These are phyloP conservation scores for Sarcophaga variegata DNA, from an alignment of 2,888 invertebrate genomes.

Conservation along the genomic window DNA sequence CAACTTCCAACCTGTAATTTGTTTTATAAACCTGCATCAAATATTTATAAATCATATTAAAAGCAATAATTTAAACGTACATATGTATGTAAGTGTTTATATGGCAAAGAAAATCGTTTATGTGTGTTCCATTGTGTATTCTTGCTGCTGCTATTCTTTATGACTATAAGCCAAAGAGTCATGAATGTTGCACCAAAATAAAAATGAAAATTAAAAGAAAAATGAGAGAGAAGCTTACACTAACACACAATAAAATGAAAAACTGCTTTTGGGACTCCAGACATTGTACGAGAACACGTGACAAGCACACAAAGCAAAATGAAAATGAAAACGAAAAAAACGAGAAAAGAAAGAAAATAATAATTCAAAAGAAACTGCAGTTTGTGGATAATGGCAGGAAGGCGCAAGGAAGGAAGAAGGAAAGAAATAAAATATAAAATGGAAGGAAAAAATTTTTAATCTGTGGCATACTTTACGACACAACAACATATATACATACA, in stretches of 20 bases:
- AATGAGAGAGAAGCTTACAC: neutral
- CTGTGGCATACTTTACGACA: slow-evolving; percentile 37
- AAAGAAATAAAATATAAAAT: slow-evolving; percentile 6
- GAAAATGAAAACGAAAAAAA: neutral
- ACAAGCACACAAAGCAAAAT: neutral
- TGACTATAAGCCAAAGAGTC: slow-evolving; percentile 23
- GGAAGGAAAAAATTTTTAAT: slow-evolving; percentile 34
- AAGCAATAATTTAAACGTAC: neutral
- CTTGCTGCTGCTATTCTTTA: slow-evolving; percentile 6
- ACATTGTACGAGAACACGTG: slow-evolving; percentile 27
- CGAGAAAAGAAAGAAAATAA: slow-evolving; percentile 2
- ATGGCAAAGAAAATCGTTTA: neutral
- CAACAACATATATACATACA: neutral
- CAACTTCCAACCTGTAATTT: too few species aligned
- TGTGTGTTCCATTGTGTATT: neutral
- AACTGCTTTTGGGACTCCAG: slow-evolving; percentile 34
- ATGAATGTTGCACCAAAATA: slow-evolving; percentile 15
- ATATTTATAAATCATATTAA: slow-evolving; percentile 20
- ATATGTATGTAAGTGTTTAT: neutral
- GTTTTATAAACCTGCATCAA: neutral
- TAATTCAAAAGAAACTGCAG: neutral
- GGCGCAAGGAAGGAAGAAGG: neutral
- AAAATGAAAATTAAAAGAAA: neutral
- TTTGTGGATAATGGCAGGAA: neutral
- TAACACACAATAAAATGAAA: neutral